A percentile compares a stretch with the other conserved stretches of the same genome.
These are phyloP conservation scores for Lontra canadensis DNA, from an alignment of 2,113 vertebrate species.

Conservation along the genomic window DNA sequence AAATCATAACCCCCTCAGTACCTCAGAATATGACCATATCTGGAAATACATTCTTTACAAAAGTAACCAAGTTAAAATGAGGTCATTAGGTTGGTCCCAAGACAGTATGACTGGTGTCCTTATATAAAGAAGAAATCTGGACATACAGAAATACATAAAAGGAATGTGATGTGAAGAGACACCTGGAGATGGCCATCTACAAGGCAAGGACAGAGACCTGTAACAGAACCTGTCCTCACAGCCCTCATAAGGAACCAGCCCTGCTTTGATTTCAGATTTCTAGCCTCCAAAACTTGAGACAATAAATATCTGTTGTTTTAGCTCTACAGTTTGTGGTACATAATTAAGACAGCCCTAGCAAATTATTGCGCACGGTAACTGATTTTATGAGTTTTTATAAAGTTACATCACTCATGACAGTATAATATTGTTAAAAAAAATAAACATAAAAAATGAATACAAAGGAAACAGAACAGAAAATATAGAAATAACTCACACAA, in stretches of 20 bases:
- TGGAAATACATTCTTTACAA: neutral
- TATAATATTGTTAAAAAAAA: neutral
- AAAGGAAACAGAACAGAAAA: neutral
- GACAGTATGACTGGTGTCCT: neutral
- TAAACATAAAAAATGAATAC: neutral
- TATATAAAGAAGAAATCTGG: neutral
- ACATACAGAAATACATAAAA: neutral
- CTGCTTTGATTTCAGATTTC: neutral
- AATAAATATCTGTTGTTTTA: neutral
- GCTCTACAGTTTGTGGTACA: neutral
- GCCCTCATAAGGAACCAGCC: neutral
- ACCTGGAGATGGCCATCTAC: neutral
- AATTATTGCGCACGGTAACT: neutral
- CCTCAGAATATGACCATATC: neutral
- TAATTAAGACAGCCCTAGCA: neutral
- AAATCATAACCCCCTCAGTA: neutral
- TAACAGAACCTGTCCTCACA: neutral
- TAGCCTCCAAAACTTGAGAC: neutral
- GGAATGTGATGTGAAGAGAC: neutral
- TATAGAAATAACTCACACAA: neutral
- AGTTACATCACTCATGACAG: neutral
- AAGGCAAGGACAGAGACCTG: neutral
- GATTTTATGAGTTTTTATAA: neutral
- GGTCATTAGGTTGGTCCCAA: neutral
- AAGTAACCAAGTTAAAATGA: neutral